phyloP scores from a whole-genome alignment of 1,140 invertebrate species.

The Mactra quadrangularis region DNA sequence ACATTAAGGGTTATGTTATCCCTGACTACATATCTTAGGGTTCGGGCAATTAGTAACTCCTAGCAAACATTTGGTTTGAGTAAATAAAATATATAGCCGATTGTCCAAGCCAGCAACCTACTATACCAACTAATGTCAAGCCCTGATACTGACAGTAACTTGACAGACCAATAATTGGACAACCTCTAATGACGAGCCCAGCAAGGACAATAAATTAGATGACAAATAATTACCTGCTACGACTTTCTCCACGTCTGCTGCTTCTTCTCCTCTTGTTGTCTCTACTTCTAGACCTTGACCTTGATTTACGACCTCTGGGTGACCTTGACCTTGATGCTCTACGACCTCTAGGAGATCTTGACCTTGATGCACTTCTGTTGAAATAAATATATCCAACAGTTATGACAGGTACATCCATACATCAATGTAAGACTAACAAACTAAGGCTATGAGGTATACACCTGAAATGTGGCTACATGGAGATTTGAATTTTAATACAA shows the following conservation, averaged over 20 bases:
- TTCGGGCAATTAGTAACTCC: too few relatives aligned
- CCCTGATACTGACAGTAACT: too few relatives aligned
- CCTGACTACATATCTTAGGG: too few relatives aligned
- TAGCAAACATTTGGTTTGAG: too few relatives aligned
- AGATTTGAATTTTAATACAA: not conserved
- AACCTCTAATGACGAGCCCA: too few relatives aligned
- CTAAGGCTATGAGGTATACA: not conserved
- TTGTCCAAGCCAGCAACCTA: too few relatives aligned
- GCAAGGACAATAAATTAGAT: too few relatives aligned
- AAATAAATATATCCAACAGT: not conserved
- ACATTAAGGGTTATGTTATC: too few relatives aligned
- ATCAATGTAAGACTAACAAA: not conserved
- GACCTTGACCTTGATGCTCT: slow-evolving; percentile 25
- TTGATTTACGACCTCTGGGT: slow-evolving; percentile 5
- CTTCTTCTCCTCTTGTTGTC: slow-evolving; percentile 42
- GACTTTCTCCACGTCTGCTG: slow-evolving; percentile 16
- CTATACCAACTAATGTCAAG: too few relatives aligned
- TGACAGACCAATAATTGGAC: too few relatives aligned
- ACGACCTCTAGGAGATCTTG: slow-evolving; percentile 43
- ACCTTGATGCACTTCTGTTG: slow-evolving; percentile 47
- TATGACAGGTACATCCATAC: not conserved
- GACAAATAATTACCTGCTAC: slow-evolving; percentile 26
- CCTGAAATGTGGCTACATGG: not conserved
- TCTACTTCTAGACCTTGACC: slow-evolving; percentile 30
- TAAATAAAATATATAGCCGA: too few relatives aligned